phyloP scores from a whole-genome alignment of 92 coral and sea anemone species.

The Pocillopora meandrina region DNA sequence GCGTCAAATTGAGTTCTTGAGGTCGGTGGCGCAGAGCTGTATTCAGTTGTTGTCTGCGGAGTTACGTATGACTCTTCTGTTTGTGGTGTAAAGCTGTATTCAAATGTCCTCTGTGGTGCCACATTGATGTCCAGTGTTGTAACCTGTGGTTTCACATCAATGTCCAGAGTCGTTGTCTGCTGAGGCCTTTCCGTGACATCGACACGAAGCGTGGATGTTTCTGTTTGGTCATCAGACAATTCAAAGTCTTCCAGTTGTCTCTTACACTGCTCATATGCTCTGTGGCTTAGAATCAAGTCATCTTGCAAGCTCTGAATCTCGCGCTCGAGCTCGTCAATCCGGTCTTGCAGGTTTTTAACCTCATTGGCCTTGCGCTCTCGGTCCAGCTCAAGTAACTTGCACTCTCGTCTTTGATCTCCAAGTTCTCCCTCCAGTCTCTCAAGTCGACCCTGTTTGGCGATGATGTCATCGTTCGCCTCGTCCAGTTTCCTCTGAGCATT shows the following conservation, averaged over 20 bases:
- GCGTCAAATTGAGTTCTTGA: conserved; percentile 4
- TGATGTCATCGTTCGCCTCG: conserved; percentile 60
- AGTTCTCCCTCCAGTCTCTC: conserved; percentile 70
- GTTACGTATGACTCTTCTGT: conserved; percentile 14
- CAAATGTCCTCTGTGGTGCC: conserved; percentile 18
- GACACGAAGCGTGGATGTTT: conserved; percentile 69
- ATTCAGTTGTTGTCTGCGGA: conserved; percentile 19
- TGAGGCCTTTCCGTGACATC: conserved; percentile 67
- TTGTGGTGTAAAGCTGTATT: conserved; percentile 31
- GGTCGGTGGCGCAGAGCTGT: conserved; percentile 30
- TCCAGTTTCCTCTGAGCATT: conserved; percentile 55
- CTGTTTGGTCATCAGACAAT: conserved; percentile 18
- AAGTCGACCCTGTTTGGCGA: conserved; percentile 48
- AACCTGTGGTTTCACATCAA: conserved; percentile 64
- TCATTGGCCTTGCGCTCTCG: conserved; percentile 61
- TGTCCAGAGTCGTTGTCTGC: conserved; percentile 73
- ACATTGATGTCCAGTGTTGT: conserved; percentile 68
- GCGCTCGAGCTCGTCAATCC: conserved; percentile 65
- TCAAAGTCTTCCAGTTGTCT: conserved; percentile 50
- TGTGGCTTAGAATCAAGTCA: conserved; percentile 76
- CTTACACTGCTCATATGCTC: conserved; percentile 75
- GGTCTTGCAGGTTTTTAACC: conserved; percentile 57
- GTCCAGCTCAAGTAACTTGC: conserved; percentile 50
- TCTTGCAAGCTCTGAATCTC: conserved; percentile 66
- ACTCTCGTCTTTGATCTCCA: conserved; percentile 52